Percentiles rank a stretch among this genome's conserved stretches.
phyloP scores from a whole-genome alignment of 2,797 vertebrate species.

The Gadopsis marmoratus region DNA sequence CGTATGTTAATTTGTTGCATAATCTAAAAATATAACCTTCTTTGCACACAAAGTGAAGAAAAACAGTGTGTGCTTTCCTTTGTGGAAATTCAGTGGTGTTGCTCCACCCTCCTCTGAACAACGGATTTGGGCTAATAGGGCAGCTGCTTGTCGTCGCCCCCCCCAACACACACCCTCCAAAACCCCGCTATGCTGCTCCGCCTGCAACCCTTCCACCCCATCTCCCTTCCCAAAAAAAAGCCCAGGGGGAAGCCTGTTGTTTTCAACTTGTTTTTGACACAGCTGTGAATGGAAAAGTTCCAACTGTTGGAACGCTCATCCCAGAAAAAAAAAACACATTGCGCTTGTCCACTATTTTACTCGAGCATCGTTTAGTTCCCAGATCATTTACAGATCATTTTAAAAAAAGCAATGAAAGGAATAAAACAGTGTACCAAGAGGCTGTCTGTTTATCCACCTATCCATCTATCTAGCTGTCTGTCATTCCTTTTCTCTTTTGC shows the following conservation, averaged over 20 bases:
- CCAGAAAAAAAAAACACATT: conserved; percentile 33
- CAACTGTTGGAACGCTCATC: conserved; percentile 42
- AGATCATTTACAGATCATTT: conserved; percentile 31
- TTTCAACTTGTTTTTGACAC: conserved; percentile 72
- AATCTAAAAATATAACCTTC: conserved; percentile 46
- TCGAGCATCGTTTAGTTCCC: conserved; percentile 24
- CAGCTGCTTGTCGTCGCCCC: conserved; percentile 74
- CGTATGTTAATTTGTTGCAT: conserved; percentile 46
- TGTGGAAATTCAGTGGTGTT: conserved; percentile 72
- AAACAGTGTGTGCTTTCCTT: conserved; percentile 62
- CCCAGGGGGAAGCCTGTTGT: conserved; percentile 74
- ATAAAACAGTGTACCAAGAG: conserved; percentile 12
- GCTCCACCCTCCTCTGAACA: conserved; percentile 77
- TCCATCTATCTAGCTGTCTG: conserved; percentile 17
- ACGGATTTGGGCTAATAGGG: conserved; percentile 83
- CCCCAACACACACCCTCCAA: conserved; percentile 35
- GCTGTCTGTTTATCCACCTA: conserved; percentile 48
- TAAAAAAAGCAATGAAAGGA: conserved; percentile 34
- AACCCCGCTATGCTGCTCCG: conserved; percentile 53
- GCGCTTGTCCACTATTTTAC: conserved; percentile 37
- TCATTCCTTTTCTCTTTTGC: conserved; percentile 66
- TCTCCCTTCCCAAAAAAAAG: conserved; percentile 58
- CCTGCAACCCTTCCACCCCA: conserved; percentile 65
- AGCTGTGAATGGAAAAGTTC: conserved; percentile 62
- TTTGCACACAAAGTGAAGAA: conserved; percentile 56